These are phyloP conservation scores for Brevimyrus niger DNA, from an alignment of 2,113 vertebrate genomes.

Conservation along the genomic window DNA sequence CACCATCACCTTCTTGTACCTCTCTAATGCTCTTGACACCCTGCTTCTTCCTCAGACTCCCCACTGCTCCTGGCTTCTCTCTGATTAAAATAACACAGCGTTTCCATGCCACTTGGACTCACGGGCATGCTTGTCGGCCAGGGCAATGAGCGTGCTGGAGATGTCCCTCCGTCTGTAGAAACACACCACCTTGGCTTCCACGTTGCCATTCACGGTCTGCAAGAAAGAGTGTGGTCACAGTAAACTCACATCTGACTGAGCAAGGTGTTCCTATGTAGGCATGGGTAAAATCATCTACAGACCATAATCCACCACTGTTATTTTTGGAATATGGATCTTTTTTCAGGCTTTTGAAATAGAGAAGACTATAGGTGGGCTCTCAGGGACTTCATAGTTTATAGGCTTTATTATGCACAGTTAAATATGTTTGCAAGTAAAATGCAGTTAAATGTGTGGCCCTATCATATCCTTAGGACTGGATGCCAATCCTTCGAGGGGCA, in stretches of 20 bases:
- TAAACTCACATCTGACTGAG: not conserved
- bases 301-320: not conserved
- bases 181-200: slow-evolving; percentile 98
- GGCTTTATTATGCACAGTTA: not conserved
- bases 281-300: not conserved
- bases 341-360: not conserved
- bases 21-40: not conserved
- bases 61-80: not conserved
- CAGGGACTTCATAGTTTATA: not conserved
- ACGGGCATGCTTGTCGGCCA: slow-evolving; percentile 97
- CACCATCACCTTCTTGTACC: not conserved
- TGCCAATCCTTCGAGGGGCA: not conserved
- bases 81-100: not conserved
- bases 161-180: slow-evolving; percentile 96
- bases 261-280: not conserved
- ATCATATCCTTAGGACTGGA: not conserved
- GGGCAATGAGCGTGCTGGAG: slow-evolving; percentile 85
- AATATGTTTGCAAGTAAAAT: not conserved
- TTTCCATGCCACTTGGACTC: slow-evolving; percentile 55
- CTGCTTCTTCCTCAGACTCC: not conserved
- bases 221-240: slow-evolving; percentile 43
- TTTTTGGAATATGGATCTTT: not conserved
- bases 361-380: not conserved
- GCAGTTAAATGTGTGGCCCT: not conserved
- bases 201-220: slow-evolving; percentile 95